Conservation (phyloP, 2,797 vertebrate species). For the Denticeps clupeoides region DNA sequence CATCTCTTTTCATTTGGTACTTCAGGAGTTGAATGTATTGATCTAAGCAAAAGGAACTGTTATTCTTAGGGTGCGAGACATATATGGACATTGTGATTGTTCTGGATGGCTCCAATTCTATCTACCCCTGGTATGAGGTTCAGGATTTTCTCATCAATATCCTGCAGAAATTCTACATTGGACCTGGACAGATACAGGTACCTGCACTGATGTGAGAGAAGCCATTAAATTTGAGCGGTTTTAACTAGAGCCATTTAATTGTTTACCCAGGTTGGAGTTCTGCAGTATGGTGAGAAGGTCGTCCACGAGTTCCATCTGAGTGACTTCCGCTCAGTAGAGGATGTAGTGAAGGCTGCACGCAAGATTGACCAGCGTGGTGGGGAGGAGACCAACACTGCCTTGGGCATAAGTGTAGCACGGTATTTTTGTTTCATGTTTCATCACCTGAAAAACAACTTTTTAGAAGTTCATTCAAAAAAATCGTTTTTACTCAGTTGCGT, state of each 20-base stretch:
- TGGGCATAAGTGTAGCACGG: conserved; percentile 87
- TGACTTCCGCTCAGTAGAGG: conserved; percentile 84
- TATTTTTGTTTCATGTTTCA: too few relatives aligned
- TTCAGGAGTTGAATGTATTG: too few relatives aligned
- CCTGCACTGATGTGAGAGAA: background rate
- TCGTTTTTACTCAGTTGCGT: too few relatives aligned
- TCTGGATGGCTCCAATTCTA: conserved; percentile 96
- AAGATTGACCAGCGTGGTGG: conserved; percentile 87
- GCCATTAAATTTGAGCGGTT: background rate
- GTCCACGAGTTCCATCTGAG: conserved; percentile 90
- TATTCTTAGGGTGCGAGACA: conserved; percentile 81
- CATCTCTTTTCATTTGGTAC: background rate
- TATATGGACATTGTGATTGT: conserved; percentile 98
- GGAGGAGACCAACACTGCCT: conserved; percentile 87
- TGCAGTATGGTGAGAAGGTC: conserved; percentile 90
- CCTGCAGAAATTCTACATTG: conserved; percentile 92
- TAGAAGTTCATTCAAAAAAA: too few relatives aligned
- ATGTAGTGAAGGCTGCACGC: conserved; percentile 83
- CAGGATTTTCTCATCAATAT: conserved; percentile 97
- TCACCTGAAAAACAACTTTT: too few relatives aligned
- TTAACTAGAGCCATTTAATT: background rate
- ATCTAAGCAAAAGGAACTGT: background rate
- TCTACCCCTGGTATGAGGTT: conserved; percentile 96
- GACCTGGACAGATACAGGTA: conserved; percentile 96
- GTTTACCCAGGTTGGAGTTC: conserved; percentile 71